Evolutionary conservation across 2,797 vertebrate species (phyloP), one percentile per base, ranked within the genome.

Genomic region (Brotula barbata): DNA sequence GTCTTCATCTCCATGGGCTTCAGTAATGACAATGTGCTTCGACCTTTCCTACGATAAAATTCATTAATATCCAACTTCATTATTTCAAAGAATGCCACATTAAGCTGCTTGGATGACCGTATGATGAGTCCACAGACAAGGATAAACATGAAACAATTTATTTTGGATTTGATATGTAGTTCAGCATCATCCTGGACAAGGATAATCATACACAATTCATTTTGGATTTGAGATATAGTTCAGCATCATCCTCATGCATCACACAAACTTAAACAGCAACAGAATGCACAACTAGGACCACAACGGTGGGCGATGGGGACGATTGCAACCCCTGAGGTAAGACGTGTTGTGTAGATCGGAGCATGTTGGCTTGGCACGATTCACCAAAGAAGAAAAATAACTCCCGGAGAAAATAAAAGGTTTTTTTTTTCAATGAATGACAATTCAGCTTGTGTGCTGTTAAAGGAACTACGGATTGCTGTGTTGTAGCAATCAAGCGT

Each of bases 401-500:
- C n/a, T 37, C 6, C 4, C 33, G 7, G n/a, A n/a, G n/a, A n/a
- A n/a, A 19, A 34, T 65, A 52, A 62, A 58, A 2, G 0, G 39
- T 22, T 14, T 28, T 4, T 20, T 46, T 66, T 48, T 48, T 28
- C 42, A 20, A 58, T 61, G 63, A 69, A 62, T 53, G 47, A 56
- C 41, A 48, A 73, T 59, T 80, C 21, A 40, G 10, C 17, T 22
- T 55, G 36, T 41, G 19, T 43, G 64, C 34, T 23, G 34, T 71
- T 77, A 52, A 64, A 76, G 33, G 19, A 64, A 50, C 42, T 64
- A 42, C 58, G 69, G 43, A 80, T 73, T 75, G 68, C 56, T 33
- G 51, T 55, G 56, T 57, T 66, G 63, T 84, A 74, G 77, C 77
- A 66, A 77, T 75, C 58, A 39, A 44, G 19, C 41, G 42, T 43